Base-by-base conservation (phyloP, 2,888 invertebrate species). In the Nomada lathburiana region DNA sequence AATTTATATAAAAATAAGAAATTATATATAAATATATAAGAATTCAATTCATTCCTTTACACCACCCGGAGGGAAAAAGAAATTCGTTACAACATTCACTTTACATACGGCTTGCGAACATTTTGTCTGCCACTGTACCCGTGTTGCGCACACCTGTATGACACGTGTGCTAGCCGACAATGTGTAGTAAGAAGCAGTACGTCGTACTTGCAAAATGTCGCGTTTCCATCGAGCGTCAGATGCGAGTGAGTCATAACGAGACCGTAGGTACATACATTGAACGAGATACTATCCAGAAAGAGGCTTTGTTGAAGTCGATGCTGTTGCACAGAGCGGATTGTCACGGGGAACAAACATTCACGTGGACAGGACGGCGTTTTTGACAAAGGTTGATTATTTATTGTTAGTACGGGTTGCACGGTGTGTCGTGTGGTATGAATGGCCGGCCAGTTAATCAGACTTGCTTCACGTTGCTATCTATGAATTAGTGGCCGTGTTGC, bases 161-260 rank as follows among this genome's bases (percentile, higher is more conserved):
- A 5, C 57, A 42, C 55, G 76, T 50, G 71, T 64, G 36, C 36
- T 50, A 59, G 59, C 47, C 60, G 55, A 44, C 63, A 44, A n/a
- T 44, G 18, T 36, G 36, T 7, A 9, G 65, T 11, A 53, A 67
- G 65, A n/a, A 29, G 59, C n/a, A 44, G 13, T 26, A 13, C 20
- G 53, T 60, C 67, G 23, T 20, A 36, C 63, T n/a, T n/a, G 23
- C 9, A 29, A 59, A 75, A 69, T 64, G 36, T 50, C 23, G 57
- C 26, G 67, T 60, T 71, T 72, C 50, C n/a, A 77, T 65, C 69
- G 64, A 60, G 59, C 77, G 68, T 53, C 53, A 50, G 69, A 47
- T 23, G 29, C 71, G 81, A 70, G 62, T 79, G 70, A 81, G 70
- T 81, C 79, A 81, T 65, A 79, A 70, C 52, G 81, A 74, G 78